Percentiles rank a stretch among this genome's conserved stretches.
These are phyloP conservation scores for Spea bombifrons DNA, from an alignment of 2,113 vertebrate species.

Conservation along the genomic window DNA sequence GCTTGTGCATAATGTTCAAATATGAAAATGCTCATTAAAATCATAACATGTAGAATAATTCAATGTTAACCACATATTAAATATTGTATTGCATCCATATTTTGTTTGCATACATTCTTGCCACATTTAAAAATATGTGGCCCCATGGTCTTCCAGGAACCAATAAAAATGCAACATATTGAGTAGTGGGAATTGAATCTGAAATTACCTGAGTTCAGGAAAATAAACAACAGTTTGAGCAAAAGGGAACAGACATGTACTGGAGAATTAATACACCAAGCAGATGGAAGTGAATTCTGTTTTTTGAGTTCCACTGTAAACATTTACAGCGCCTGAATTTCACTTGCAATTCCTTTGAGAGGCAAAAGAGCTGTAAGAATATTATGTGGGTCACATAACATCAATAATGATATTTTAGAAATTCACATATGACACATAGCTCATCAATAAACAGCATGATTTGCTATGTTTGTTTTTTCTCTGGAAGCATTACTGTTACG, in stretches of 20 bases:
- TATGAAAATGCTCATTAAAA: background rate
- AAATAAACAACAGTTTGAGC: background rate
- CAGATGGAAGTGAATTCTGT: conserved; percentile 1
- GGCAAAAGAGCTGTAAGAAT: background rate
- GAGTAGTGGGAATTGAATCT: background rate
- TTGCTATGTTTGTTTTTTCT: background rate
- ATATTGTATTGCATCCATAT: background rate
- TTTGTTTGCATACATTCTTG: background rate
- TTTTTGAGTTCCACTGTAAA: conserved; percentile 8
- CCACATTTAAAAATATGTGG: background rate
- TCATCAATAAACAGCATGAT: conserved; percentile 18
- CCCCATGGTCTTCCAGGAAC: background rate
- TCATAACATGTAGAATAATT: background rate
- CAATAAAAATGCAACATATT: background rate
- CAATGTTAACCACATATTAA: background rate
- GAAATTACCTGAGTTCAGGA: background rate
- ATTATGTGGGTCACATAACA: conserved; percentile 11
- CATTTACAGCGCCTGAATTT: background rate
- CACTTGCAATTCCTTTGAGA: background rate
- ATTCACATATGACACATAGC: conserved; percentile 1
- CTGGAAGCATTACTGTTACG: background rate
- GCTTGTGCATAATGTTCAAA: no score
- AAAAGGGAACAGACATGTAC: background rate
- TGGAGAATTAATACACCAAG: background rate
- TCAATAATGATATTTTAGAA: conserved; percentile 17